Percentiles rank a stretch among this genome's conserved stretches.
Evolutionary conservation across 2,113 vertebrate genomes (phyloP).

Genomic region (Eurypyga helias): DNA sequence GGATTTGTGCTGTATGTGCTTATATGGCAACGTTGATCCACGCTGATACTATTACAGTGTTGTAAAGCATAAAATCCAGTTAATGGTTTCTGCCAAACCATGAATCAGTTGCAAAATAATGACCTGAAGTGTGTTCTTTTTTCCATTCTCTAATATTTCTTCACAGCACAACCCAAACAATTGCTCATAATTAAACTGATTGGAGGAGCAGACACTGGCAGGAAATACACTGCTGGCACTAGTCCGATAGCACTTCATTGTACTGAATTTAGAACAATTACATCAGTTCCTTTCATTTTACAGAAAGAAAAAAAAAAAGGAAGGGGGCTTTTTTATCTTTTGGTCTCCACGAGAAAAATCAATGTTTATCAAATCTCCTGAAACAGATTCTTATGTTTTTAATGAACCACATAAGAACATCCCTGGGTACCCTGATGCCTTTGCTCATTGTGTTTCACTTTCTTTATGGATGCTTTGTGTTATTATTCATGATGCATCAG

Average conservation of each 20-base stretch:
- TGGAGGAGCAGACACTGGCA: constrained; percentile 78
- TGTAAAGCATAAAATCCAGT: constrained; percentile 78
- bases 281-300: constrained; percentile 78
- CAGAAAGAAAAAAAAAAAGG: constrained; percentile 48
- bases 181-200: constrained; percentile 82
- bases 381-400: constrained; percentile 25
- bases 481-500: not conserved
- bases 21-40: constrained; percentile 83
- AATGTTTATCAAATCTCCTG: constrained; percentile 36
- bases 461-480: not conserved
- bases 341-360: not conserved
- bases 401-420: not conserved
- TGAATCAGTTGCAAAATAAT: constrained; percentile 81
- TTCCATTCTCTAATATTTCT: constrained; percentile 87
- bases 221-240: constrained; percentile 74
- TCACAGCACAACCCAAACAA: constrained; percentile 79
- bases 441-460: not conserved
- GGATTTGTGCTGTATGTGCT: constrained; percentile 77
- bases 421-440: not conserved
- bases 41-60: constrained; percentile 69
- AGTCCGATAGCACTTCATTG: constrained; percentile 61
- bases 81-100: constrained; percentile 77
- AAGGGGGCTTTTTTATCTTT: not conserved
- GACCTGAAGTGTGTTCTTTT: constrained; percentile 76
- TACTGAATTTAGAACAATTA: constrained; percentile 74